Percentiles rank a stretch among this genome's conserved stretches.
phyloP scores from a whole-genome alignment of 2,888 invertebrate genomes.

The Nyleta sp. region DNA sequence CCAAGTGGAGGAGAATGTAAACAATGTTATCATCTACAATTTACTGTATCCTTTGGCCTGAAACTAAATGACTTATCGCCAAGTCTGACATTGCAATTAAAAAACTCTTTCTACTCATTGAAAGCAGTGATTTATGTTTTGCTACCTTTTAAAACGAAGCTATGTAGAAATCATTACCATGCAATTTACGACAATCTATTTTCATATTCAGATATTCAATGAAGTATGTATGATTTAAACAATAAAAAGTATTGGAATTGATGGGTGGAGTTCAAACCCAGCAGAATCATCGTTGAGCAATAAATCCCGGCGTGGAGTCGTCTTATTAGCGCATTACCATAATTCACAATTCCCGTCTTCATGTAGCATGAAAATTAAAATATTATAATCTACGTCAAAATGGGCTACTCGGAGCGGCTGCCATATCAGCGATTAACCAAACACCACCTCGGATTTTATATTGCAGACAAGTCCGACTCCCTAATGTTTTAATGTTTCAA shows the following conservation, averaged over 20 bases:
- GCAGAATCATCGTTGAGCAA: conserved; percentile 41
- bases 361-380: conserved; percentile 25
- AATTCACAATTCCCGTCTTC: conserved; percentile 31
- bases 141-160: background rate
- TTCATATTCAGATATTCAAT: conserved; percentile 35
- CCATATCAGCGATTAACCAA: conserved; percentile 16
- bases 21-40: too few species aligned
- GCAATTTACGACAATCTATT: conserved; percentile 24
- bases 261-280: conserved; percentile 43
- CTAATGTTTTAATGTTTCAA: conserved; percentile 34
- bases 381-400: conserved; percentile 16
- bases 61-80: too few species aligned
- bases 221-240: conserved; percentile 12
- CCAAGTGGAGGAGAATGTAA: too few species aligned
- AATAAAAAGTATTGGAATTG: conserved; percentile 36
- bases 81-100: too few species aligned
- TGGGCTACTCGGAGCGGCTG: background rate
- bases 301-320: conserved; percentile 27
- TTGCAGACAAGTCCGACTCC: conserved; percentile 10
- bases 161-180: conserved; percentile 1
- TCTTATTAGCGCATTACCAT: conserved; percentile 43
- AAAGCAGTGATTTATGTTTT: conserved; percentile 2
- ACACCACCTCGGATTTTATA: conserved; percentile 8
- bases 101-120: too few species aligned
- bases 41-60: too few species aligned